phyloP scores from a whole-genome alignment of 1,140 invertebrate species.

The Zaprionus ghesquierei region DNA sequence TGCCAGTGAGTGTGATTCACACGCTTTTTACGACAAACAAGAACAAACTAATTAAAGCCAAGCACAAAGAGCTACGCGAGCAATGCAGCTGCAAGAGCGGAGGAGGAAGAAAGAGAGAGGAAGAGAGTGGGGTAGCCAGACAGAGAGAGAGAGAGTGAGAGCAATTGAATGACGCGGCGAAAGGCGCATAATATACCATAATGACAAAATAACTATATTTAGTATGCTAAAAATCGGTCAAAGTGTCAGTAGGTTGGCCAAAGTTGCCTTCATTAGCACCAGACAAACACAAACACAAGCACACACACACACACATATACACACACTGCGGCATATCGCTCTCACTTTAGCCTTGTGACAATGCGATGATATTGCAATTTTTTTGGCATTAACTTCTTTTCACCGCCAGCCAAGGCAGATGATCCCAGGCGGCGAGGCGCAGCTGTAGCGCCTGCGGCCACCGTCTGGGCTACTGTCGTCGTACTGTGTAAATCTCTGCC shows the following conservation, averaged over 20 bases:
- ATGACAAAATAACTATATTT: slow-evolving; percentile 80
- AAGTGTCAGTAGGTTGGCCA: slow-evolving; percentile 76
- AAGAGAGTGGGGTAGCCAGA: neutral
- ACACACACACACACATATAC: neutral
- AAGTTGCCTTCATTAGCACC: slow-evolving; percentile 62
- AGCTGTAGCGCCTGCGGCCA: slow-evolving; percentile 1
- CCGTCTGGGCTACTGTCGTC: slow-evolving; percentile 13
- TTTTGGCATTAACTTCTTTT: slow-evolving; percentile 75
- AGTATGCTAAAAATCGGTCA: slow-evolving; percentile 79
- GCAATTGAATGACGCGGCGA: slow-evolving; percentile 53
- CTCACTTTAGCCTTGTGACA: slow-evolving; percentile 54
- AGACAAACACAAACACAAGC: slow-evolving; percentile 7
- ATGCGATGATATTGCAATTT: slow-evolving; percentile 69
- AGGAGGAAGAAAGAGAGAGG: slow-evolving; percentile 22
- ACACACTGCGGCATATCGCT: slow-evolving; percentile 40
- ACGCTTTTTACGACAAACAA: slow-evolving; percentile 11
- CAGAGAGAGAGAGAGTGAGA: neutral
- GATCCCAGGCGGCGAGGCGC: slow-evolving; percentile 7
- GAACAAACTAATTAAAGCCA: slow-evolving; percentile 48
- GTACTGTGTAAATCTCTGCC: slow-evolving; percentile 34
- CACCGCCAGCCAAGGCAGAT: slow-evolving; percentile 45
- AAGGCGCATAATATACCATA: slow-evolving; percentile 72
- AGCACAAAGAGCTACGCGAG: slow-evolving; percentile 19
- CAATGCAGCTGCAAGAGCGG: slow-evolving; percentile 62
- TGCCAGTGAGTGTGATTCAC: neutral